Base-by-base conservation (phyloP, 2,113 vertebrate genomes). In the Zapornia atra region DNA sequence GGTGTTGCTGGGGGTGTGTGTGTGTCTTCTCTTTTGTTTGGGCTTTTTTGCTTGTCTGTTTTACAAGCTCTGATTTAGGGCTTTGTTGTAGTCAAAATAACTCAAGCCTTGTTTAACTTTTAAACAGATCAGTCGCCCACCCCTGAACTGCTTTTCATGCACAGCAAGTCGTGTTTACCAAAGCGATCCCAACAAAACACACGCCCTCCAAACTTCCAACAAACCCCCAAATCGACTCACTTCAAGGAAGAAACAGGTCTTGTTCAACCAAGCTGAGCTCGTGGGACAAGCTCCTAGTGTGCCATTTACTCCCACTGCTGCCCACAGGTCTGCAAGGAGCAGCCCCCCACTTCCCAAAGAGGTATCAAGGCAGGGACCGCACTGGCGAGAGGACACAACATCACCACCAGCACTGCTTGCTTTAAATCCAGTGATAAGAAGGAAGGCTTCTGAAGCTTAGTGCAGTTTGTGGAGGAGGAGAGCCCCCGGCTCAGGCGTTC, bases 381-480 rank as follows among this genome's bases (percentile, higher is more conserved):
- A 0, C 24, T 1, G 2, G n/a, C n/a, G 0, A 0, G 9, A 21
- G 3, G 38, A 4, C 3, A 25, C 61, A 28, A 61, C 16, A 68
- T 19, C 57, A 56, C 15, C 46, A 21, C 33, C 63, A 40, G n/a
- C 1, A 2, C 22, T 5, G 34, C 36, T 59, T 34, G 42, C 56
- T 66, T 33, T 33, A 65, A 78, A 79, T 5, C 51, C 75, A 19
- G 21, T 3, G 1, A 1, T 14, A 34, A 66, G 36, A 65, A 36
- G 48, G 51, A 81, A 29, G 15, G 21, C 28, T 24, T 44, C 34
- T 42, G 14, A 15, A 56, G 12, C n/a, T 50, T 22, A 13, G 44
- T 6, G 31, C 12, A 4, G 31, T 42, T 91, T 16, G 15, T 46
- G 54, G 36, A 31, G 48, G 54, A 65, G 60, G 12, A 56, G 42